These are phyloP conservation scores for Penelope pileata DNA, from an alignment of 2,113 vertebrate species.

Conservation along the genomic window DNA sequence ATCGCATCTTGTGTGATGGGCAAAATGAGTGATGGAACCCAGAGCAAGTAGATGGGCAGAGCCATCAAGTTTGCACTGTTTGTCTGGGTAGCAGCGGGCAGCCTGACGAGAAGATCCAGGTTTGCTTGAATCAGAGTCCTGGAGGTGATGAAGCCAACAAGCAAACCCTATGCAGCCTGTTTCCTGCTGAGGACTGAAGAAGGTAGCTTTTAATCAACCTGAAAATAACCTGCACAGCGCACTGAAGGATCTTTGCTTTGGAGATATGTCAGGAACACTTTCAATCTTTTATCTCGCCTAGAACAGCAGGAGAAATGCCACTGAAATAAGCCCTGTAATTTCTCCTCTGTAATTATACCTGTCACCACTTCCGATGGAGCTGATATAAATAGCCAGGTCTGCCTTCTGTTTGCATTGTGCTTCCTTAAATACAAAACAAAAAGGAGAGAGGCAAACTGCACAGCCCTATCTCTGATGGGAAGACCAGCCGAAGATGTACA, in stretches of 20 bases:
- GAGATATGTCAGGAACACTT: constrained; percentile 75
- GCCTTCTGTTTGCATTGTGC: constrained; percentile 62
- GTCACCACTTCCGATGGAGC: constrained; percentile 78
- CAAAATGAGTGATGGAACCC: neutral
- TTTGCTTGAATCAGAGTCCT: neutral
- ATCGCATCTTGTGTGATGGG: neutral
- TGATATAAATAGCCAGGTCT: constrained; percentile 81
- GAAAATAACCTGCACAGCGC: constrained; percentile 65
- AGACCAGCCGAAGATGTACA: neutral
- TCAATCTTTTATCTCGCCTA: constrained; percentile 78
- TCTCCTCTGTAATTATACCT: constrained; percentile 84
- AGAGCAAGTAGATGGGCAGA: neutral
- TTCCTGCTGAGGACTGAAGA: neutral
- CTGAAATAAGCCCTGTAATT: constrained; percentile 80
- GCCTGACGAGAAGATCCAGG: neutral
- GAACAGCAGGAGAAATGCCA: constrained; percentile 79
- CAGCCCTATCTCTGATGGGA: neutral
- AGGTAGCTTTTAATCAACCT: constrained; percentile 72
- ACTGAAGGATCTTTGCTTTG: constrained; percentile 60
- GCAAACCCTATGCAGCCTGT: neutral
- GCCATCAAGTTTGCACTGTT: neutral
- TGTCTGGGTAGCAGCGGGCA: neutral
- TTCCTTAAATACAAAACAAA: constrained; percentile 40
- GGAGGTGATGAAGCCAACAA: neutral
- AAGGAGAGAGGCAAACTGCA: neutral